Base-by-base conservation (phyloP, 2,888 invertebrate species). In the Beris chalybata region DNA sequence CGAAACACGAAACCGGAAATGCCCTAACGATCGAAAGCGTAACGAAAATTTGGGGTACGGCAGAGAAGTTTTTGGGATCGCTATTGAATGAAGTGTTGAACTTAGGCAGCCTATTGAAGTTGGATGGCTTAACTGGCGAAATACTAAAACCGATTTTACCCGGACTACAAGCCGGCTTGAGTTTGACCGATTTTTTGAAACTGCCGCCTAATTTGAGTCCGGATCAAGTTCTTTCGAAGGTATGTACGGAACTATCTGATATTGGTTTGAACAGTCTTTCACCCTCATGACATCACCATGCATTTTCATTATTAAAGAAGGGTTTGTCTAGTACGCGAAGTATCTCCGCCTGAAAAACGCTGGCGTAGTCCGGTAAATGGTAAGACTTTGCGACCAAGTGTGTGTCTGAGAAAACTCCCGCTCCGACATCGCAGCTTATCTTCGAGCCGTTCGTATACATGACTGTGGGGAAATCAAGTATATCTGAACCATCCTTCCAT, bases 1-100 rank as follows among this genome's bases (percentile, higher is more conserved):
- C 87, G 0, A 87, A 87, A 56, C 88, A 90, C 53, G 91, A 92
- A 79, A 90, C 90, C 0, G 80, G 76, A 3, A 79, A 79, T 67
- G 76, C 76, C 70, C 54, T 79, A 15, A 72, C 73, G 0, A 69
- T 78, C 13, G 72, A 75, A 1, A 73, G 72, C 3, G 69, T 80
- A 4, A 72, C 76, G 3, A 73, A 73, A 2, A 72, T 76, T 0
- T 80, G 73, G 64, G 79, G 78, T 0, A 75, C 77, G 0, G 77
- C 75, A 0, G 76, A 79, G 45, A 68, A 76, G 45, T 76, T 80
- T 30, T 69, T 79, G 43, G 75, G 74, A 3, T 77, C 77, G 0
- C 71, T 79, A 0, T 70, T 73, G 0, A 76, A 71, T 22, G 74
- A 75, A 0, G 63, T 79, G 7, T 67, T 72, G 4, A 72, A 74